These are phyloP conservation scores for Autographa gamma DNA, from an alignment of 2,888 invertebrate species.

Conservation along the genomic window DNA sequence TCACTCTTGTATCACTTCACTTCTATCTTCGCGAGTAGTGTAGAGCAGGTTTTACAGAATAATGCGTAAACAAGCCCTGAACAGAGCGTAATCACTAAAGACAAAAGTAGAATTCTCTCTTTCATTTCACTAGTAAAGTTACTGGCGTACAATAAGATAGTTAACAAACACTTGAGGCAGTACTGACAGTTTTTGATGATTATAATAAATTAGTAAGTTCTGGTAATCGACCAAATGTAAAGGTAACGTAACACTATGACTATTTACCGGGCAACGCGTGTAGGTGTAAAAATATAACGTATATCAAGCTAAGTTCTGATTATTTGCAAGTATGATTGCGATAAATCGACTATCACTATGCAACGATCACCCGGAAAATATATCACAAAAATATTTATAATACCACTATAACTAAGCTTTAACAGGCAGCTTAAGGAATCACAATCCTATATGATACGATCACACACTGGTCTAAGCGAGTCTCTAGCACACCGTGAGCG, in stretches of 20 bases:
- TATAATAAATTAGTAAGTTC: background rate
- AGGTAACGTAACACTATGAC: conserved; percentile 18
- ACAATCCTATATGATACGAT: conserved; percentile 66
- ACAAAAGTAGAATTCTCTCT: too few relatives aligned
- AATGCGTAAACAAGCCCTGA: too few relatives aligned
- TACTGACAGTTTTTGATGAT: background rate
- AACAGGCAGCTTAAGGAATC: conserved; percentile 69
- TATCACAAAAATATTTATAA: conserved; percentile 49
- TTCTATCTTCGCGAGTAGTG: too few relatives aligned
- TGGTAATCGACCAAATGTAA: conserved; percentile 36
- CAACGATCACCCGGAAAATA: conserved; percentile 36
- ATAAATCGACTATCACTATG: conserved; percentile 11
- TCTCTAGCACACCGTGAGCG: conserved; percentile 51
- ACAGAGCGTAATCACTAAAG: too few relatives aligned
- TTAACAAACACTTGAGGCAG: background rate
- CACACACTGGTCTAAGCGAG: conserved; percentile 64
- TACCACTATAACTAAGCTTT: conserved; percentile 60
- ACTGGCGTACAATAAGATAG: background rate
- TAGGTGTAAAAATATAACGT: conserved; percentile 29
- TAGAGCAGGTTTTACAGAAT: too few relatives aligned
- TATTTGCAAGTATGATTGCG: conserved; percentile 22
- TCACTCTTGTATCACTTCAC: too few relatives aligned
- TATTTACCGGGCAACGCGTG: conserved; percentile 30
- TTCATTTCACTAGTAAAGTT: too few relatives aligned
- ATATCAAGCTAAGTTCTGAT: conserved; percentile 23